Base-by-base conservation (phyloP, 2,113 vertebrate genomes). In the Cyprinus carpio region DNA sequence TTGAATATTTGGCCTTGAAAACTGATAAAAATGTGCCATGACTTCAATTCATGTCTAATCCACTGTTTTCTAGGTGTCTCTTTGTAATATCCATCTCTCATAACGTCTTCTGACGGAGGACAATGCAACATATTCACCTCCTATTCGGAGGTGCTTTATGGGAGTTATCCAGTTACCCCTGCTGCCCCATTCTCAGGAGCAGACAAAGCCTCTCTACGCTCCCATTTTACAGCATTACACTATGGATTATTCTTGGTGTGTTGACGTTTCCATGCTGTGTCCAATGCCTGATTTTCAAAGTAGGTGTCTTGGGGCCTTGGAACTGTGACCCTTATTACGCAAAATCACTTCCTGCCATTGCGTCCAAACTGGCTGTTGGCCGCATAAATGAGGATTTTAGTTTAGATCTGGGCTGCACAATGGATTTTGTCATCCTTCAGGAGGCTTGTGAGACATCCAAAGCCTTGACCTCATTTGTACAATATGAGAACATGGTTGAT, bases 221-320 rank as follows among this genome's bases (percentile, higher is more conserved):
- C 40, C 90, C 91, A 18, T 91, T 93, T 86, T 91, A 89, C 43
- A 87, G 83, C 74, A 87, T 88, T 74, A 4, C 92, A 10, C 85
- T 95, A 90, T 95, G 93, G 92, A 46, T 94, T 6, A 16, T 95
- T 2, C 87, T 96, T 13, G 95, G 94, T 34, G 83, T 94, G 74
- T 65, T 95, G 76, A 89, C 94, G 0, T 85, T 95, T 83, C 93
- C 93, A 23, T 93, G 92, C 51, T 92, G 93, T 76, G 92, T 91
- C 29, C 85, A 80, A 23, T 95, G 94, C 86, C 87, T 93, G 5
- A 90, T 94, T 87, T 97, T 97, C 90, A 98, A 95, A 93, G 94
- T 98, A 29, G 96, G 97, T 3, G 91, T 98, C 0, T 60, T 97
- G 0, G 97, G 97, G 46, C 96, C 97, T 46, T 99, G 97, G 97